A percentile compares a stretch with the other conserved stretches of the same genome.
phyloP scores from a whole-genome alignment of 2,113 vertebrate genomes.

The Talpa occidentalis region DNA sequence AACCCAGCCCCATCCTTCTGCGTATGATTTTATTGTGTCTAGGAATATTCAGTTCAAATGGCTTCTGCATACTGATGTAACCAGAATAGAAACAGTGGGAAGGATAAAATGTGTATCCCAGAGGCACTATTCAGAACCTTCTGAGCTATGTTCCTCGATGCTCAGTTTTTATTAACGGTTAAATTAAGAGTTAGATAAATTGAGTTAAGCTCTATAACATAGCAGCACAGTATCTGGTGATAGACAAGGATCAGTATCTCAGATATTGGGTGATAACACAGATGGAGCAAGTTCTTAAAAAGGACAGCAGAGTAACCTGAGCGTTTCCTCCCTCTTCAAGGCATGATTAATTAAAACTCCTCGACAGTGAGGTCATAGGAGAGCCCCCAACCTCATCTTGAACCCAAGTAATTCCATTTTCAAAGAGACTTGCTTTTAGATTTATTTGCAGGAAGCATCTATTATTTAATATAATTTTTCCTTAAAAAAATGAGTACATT shows the following conservation, averaged over 20 bases:
- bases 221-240: conserved; percentile 55
- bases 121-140: conserved; percentile 80
- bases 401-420: conserved; percentile 68
- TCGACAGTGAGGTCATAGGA: conserved; percentile 71
- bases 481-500: conserved; percentile 63
- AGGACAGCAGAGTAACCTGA: background rate
- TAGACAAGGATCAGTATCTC: conserved; percentile 24
- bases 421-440: conserved; percentile 60
- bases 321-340: conserved; percentile 11
- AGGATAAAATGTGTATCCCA: conserved; percentile 81
- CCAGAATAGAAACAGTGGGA: conserved; percentile 78
- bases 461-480: conserved; percentile 73
- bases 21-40: conserved; percentile 83
- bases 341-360: conserved; percentile 78
- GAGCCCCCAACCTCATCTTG: background rate
- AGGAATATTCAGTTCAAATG: conserved; percentile 81
- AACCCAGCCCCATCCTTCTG: conserved; percentile 63
- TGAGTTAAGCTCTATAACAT: conserved; percentile 77
- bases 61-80: conserved; percentile 83
- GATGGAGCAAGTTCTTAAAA: conserved; percentile 24
- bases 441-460: conserved; percentile 58
- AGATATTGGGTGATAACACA: conserved; percentile 39
- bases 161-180: conserved; percentile 83
- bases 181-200: conserved; percentile 82
- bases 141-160: conserved; percentile 76